These are phyloP conservation scores for Arctopsyche grandis DNA, from an alignment of 1,140 invertebrate species.

Conservation along the genomic window DNA sequence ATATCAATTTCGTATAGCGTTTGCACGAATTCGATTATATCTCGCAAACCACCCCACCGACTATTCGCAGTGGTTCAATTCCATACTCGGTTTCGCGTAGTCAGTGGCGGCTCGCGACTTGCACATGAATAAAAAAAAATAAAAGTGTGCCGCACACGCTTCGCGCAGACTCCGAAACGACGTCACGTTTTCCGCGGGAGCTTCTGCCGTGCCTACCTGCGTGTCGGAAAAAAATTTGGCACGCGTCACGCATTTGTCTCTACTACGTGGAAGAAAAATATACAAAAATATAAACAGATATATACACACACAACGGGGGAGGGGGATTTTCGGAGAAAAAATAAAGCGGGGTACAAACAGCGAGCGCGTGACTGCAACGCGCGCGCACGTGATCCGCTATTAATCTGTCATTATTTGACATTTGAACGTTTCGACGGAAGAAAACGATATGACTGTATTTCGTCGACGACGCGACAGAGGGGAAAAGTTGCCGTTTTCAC, in stretches of 20 bases:
- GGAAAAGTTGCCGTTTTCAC: neutral
- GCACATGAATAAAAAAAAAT: constrained; percentile 12
- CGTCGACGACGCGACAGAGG: neutral
- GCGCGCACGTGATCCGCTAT: neutral
- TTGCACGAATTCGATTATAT: no score
- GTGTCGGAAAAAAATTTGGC: constrained; percentile 16
- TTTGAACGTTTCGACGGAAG: neutral
- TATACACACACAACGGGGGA: neutral
- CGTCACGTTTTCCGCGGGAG: constrained; percentile 2
- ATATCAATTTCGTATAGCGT: no score
- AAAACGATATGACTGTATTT: neutral
- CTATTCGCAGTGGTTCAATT: no score
- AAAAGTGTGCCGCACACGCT: neutral
- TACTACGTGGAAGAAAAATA: neutral
- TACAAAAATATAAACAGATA: neutral
- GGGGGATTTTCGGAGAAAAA: neutral
- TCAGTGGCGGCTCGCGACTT: neutral
- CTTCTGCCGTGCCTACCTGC: neutral
- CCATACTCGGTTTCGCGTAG: neutral
- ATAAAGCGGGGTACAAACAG: neutral
- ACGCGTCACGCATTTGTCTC: constrained; percentile 22
- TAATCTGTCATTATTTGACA: constrained; percentile 21
- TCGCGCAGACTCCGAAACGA: neutral
- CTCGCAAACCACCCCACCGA: no score
- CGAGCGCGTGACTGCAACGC: neutral